Base-by-base conservation (phyloP, 2,888 invertebrate genomes). In the Troides helena region DNA sequence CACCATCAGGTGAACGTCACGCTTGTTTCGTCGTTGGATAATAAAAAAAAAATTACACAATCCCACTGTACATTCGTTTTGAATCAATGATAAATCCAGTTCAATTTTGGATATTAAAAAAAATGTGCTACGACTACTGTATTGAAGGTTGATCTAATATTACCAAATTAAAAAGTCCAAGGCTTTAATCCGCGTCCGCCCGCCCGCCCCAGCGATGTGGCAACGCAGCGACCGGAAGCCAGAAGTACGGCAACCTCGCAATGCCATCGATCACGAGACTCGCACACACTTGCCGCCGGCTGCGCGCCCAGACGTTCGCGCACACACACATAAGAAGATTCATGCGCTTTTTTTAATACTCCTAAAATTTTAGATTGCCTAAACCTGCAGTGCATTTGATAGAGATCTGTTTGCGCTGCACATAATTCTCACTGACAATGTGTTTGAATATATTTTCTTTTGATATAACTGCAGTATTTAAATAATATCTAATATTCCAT, bases 221-320 rank as follows among this genome's bases (percentile, higher is more conserved):
- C 90, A 89, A 85, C 90, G 81, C 78, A 83, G 71, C 84, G 72
- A 88, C 94, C 95, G 95, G 95, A 95, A 95, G 90, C 89, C 93
- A 72, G 90, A 93, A 93, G 93, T 93, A 94, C 94, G 94, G 95
- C 94, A 94, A 95, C 95, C 87, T 90, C 90, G 92, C 86, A 77
- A 85, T 89, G 89, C 92, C 94, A 94, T 94, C 94, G 94, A 94
- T 94, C 94, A 94, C 83, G 81, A 76, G 81, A 76, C 86, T 85
- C 79, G 76, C 81, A 76, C 83, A 82, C 84, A 81, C 81, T 50
- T 71, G 69, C 68, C 78, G 80, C 79, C 76, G 61, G 61, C 67
- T 69, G 46, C 68, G 68, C 74, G 70, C 77, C 71, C 75, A 69
- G 76, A 79, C 78, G 77, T 75, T 74, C 71, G 60, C 67, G 62